phyloP scores from a whole-genome alignment of 2,888 invertebrate genomes.

The Ophion ventricosus region DNA sequence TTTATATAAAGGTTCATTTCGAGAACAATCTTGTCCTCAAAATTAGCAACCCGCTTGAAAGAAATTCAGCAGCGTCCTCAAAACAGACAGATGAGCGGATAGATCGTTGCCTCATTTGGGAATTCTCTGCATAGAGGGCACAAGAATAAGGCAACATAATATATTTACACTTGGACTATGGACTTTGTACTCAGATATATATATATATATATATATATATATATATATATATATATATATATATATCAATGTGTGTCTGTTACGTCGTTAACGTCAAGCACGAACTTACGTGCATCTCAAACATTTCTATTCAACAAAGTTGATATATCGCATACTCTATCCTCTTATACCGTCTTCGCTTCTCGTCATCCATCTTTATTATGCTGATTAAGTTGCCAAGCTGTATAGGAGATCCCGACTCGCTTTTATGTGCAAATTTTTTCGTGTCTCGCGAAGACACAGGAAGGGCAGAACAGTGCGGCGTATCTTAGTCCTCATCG shows the following conservation, averaged over 20 bases:
- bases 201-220: conserved; percentile 28
- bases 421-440: conserved; percentile 57
- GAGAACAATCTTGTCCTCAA: too few species aligned
- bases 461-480: neutral
- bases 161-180: too few species aligned
- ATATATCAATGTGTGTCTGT: conserved; percentile 23
- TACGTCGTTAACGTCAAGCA: conserved; percentile 66
- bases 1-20: too few species aligned
- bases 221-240: conserved; percentile 19
- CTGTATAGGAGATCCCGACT: conserved; percentile 28
- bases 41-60: too few species aligned
- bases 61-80: too few species aligned
- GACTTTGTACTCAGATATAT: conserved; percentile 20
- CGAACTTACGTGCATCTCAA: conserved; percentile 60
- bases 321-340: conserved; percentile 56
- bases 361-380: conserved; percentile 63
- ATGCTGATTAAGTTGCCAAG: conserved; percentile 63
- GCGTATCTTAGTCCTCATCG: neutral
- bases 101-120: too few species aligned
- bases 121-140: too few species aligned
- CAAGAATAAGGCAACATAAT: too few species aligned
- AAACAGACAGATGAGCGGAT: too few species aligned
- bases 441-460: conserved; percentile 22
- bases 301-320: conserved; percentile 66
- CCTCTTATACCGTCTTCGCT: conserved; percentile 35